Evolutionary conservation across 2,888 invertebrate genomes (phyloP), one percentile per base, ranked within the genome.

Genomic region (Dryococelus australis): DNA sequence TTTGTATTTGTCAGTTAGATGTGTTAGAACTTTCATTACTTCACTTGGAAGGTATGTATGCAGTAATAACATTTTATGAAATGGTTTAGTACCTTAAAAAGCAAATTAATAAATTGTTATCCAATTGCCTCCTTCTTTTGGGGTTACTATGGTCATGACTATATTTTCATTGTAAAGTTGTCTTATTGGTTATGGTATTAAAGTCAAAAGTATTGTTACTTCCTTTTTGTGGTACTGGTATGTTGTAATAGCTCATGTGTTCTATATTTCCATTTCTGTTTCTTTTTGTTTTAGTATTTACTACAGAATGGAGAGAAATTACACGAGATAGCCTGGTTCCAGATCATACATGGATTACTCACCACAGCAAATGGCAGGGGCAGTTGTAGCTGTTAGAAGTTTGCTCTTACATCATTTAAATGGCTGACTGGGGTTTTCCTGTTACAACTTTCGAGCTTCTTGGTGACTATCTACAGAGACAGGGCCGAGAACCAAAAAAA

Each of bases 391-490:
- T 20, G n/a, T 79, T 79, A 6, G 10, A 79, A 79, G 27, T 79
- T 26, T 79, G 79, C 79, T 79, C 79, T 79, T 79, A 79, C 27
- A 79, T 79, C 27, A 79, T 79, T 26, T 24, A 79, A 79, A 79
- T 79, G 79, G 13, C 13, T 79, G 79, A 79, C 9, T 79, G 79
- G 79, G 13, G 79, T n/a, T 79, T 79, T 2, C 79, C 79, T 8
- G 6, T 79, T 79, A 79, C 79, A n/a, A 79, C n/a, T 79, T 79
- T 79, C 20, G 79, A 79, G 79, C 79, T 24, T 8, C 9, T 79
- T 12, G 9, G 79, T 79, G 79, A 24, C 4, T 79, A 20, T 27
- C 27, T 79, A 79, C 4, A 79, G 12, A 79, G 79, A 79, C 79
- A 26, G n/a, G 4, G 79, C 12, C 4, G 20, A 27, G 79, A 26